phyloP scores from a whole-genome alignment of 2,113 vertebrate species.

The Chaetodon auriga region DNA sequence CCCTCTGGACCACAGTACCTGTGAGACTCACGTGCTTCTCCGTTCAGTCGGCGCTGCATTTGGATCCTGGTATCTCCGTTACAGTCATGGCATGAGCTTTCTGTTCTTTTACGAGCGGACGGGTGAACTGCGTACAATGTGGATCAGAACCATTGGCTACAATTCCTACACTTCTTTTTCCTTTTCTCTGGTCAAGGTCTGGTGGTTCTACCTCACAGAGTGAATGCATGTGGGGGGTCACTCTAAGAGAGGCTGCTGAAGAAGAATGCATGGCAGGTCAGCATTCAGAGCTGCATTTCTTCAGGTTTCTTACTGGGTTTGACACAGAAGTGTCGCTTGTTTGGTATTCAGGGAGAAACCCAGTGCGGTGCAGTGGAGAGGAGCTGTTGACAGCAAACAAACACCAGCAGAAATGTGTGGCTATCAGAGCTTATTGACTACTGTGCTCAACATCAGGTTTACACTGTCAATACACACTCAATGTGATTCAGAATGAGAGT shows the following conservation, averaged over 20 bases:
- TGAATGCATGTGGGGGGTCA: background rate
- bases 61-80: too few species aligned
- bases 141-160: conserved; percentile 23
- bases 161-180: conserved; percentile 7
- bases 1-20: too few species aligned
- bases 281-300: conserved; percentile 8
- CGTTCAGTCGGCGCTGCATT: too few species aligned
- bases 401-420: conserved; percentile 20
- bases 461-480: conserved; percentile 12
- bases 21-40: too few species aligned
- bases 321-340: background rate
- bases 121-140: conserved; percentile 22
- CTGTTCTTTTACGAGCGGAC: background rate
- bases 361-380: conserved; percentile 22
- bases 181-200: conserved; percentile 38
- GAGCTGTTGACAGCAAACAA: conserved; percentile 37
- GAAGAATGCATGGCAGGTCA: conserved; percentile 17
- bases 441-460: conserved; percentile 14
- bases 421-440: conserved; percentile 46
- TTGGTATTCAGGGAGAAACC: conserved; percentile 49
- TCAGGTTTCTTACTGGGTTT: conserved; percentile 15
- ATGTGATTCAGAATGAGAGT: background rate
- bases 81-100: background rate
- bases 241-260: conserved; percentile 18
- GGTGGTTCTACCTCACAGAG: conserved; percentile 8